Evolutionary conservation across 1,140 invertebrate species (phyloP), one percentile per base, ranked within the genome.

Genomic region (Phortica variegata): DNA sequence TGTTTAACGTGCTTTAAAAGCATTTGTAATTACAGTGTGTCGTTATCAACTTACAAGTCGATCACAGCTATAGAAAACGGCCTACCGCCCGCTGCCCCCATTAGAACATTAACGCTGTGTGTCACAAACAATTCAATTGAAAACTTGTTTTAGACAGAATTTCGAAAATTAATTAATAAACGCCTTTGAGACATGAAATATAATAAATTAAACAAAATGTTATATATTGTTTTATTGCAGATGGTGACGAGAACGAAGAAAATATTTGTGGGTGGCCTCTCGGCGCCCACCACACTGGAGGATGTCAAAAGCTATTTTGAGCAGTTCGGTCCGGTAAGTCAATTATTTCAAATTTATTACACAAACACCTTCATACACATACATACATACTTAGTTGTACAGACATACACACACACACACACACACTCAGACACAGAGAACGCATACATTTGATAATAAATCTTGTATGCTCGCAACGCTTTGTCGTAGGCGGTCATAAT

Each of bases 211-310:
- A 8, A 31, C 7, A 31, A 31, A 8, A n/a, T 33, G 16, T 33
- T 39, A n/a, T n/a, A n/a, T n/a, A n/a, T n/a, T n/a, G n/a, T 34
- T 32, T 34, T 2, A 41, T 74, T 89, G 21, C 86, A 98, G 95
- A 97, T 98, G 95, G 95, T 99, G 79, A 98, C 96, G 80, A 90
- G 94, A 84, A 99, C 97, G 82, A 99, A 99, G 88, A 99, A 99
- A 85, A 98, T 99, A 83, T 99, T 99, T 83, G 96, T 99, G 77
- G 97, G 97, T 65, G 97, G 97, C 71, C 84, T 99, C 70, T 98
- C 96, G 69, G 94, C 96, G 69, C 94, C 94, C 70, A 99, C 96
- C 75, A 99, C 95, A 73, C 86, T 98, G 75, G 97, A 99, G 81
- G 97, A 99, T 81, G 94, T 99, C 77, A 98, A 98, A 85, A 95